These are phyloP conservation scores for Andrena minutula DNA, from an alignment of 2,888 invertebrate species.

Conservation along the genomic window DNA sequence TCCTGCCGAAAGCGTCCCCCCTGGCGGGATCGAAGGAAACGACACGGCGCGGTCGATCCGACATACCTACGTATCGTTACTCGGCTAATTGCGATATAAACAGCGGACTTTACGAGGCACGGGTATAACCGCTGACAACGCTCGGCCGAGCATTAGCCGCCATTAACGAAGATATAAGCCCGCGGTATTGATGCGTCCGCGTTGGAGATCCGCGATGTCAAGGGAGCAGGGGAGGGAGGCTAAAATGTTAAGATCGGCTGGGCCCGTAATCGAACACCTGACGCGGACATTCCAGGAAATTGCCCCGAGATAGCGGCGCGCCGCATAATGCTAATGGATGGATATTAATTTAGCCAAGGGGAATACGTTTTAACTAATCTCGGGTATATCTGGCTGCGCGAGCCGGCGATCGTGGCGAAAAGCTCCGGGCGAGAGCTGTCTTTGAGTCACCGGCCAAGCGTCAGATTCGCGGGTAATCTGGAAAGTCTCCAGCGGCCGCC, in stretches of 20 bases:
- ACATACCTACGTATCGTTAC: slow-evolving; percentile 75
- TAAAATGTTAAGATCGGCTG: slow-evolving; percentile 63
- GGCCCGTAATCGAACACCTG: slow-evolving; percentile 60
- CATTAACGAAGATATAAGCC: slow-evolving; percentile 77
- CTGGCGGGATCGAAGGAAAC: slow-evolving; percentile 43
- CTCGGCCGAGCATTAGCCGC: slow-evolving; percentile 81
- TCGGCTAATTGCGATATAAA: slow-evolving; percentile 83
- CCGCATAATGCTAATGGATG: slow-evolving; percentile 61
- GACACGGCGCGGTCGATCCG: slow-evolving; percentile 56
- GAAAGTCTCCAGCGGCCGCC: slow-evolving; percentile 9
- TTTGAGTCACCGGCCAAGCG: not conserved
- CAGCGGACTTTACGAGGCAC: slow-evolving; percentile 80
- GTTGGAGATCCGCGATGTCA: slow-evolving; percentile 46
- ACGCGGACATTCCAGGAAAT: slow-evolving; percentile 51
- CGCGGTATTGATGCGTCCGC: slow-evolving; percentile 56
- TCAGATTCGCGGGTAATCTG: slow-evolving; percentile 20
- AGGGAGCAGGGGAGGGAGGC: slow-evolving; percentile 19
- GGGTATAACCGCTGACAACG: slow-evolving; percentile 78
- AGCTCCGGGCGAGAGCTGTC: not conserved
- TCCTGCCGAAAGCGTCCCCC: slow-evolving; percentile 2
- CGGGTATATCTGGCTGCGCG: not conserved
- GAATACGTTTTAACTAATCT: slow-evolving; percentile 58
- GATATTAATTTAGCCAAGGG: slow-evolving; percentile 57
- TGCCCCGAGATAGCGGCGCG: slow-evolving; percentile 48
- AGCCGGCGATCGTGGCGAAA: not conserved